Percentiles rank a stretch among this genome's conserved stretches.
Conservation (phyloP, 2,113 vertebrate species). For the Mus spicilegus region DNA sequence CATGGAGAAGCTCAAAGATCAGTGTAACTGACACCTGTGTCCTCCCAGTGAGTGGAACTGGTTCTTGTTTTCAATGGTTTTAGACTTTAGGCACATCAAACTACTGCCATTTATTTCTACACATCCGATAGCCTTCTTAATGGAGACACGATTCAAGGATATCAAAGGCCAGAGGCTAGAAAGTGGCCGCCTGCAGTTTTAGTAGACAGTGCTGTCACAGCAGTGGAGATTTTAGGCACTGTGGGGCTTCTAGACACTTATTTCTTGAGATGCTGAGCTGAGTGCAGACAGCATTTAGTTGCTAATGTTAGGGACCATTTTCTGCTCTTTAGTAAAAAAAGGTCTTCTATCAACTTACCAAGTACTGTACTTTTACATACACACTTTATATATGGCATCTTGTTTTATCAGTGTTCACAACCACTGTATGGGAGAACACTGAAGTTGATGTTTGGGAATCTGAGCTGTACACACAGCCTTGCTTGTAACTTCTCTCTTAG, state of each 20-base stretch:
- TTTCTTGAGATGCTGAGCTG: background rate
- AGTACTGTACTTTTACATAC: background rate
- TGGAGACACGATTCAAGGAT: constrained; percentile 23
- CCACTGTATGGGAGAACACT: background rate
- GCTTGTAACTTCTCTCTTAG: background rate
- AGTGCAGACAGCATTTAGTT: background rate
- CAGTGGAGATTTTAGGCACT: background rate
- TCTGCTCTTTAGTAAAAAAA: background rate
- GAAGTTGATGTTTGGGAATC: background rate
- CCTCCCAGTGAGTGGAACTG: background rate
- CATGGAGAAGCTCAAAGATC: background rate
- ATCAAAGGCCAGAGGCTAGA: background rate
- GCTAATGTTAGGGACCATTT: background rate
- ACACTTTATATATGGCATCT: constrained; percentile 10
- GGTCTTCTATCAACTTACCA: background rate
- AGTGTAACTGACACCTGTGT: background rate
- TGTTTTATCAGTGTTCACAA: background rate
- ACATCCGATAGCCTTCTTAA: background rate
- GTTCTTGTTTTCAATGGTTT: background rate
- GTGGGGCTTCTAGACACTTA: background rate
- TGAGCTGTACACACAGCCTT: background rate
- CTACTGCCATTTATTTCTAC: background rate
- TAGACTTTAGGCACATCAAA: background rate
- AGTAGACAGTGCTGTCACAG: background rate
- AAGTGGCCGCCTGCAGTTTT: background rate